A percentile compares a stretch with the other conserved stretches of the same genome.
Evolutionary conservation across 2,797 vertebrate genomes (phyloP).

Genomic region (Phataginus tricuspis): DNA sequence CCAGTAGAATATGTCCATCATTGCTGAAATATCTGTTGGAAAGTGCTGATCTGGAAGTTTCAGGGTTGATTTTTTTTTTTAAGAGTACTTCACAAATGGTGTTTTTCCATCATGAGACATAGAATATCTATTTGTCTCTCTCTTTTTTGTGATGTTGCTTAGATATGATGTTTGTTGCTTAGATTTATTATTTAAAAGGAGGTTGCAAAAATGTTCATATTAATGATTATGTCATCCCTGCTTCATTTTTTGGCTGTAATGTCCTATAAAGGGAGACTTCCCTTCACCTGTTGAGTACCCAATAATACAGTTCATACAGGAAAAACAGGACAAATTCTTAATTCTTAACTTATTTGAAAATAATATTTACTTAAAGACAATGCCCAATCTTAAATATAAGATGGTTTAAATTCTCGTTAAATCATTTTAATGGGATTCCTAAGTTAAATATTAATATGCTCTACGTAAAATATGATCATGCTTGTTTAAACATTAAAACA

Average conservation of each 20-base stretch:
- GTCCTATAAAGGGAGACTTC: neutral
- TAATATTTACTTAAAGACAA: neutral
- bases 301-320: neutral
- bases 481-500: neutral
- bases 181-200: constrained; percentile 13
- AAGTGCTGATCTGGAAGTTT: neutral
- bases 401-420: neutral
- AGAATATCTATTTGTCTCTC: neutral
- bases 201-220: neutral
- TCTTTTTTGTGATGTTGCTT: constrained; percentile 4
- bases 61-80: neutral
- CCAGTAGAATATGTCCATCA: neutral
- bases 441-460: neutral
- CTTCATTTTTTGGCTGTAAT: neutral
- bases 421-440: constrained; percentile 27
- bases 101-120: neutral
- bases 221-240: neutral
- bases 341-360: constrained; percentile 26
- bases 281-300: neutral
- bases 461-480: neutral
- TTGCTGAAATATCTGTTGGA: neutral
- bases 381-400: neutral
- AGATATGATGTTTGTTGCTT: constrained; percentile 2
- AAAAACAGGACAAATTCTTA: neutral
- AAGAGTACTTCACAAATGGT: neutral